Conservation (phyloP, 2,888 invertebrate genomes). For the Drosophila fungiperda region DNA sequence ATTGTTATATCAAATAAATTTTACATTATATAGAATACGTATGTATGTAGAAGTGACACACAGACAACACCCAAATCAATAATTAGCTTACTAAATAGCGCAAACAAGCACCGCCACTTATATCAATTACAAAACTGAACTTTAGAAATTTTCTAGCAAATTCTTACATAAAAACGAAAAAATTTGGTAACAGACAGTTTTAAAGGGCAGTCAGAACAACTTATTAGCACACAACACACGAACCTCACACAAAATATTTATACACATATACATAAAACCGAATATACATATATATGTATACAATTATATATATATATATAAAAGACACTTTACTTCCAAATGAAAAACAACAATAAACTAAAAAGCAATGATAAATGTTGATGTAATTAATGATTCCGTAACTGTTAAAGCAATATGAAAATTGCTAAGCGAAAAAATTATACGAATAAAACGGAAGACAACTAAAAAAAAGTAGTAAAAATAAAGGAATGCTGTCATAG, state of each 20-base stretch:
- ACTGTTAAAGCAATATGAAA: constrained; percentile 53
- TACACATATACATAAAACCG: constrained; percentile 45
- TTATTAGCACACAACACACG: constrained; percentile 68
- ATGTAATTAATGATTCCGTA: constrained; percentile 43
- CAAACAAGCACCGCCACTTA: constrained; percentile 71
- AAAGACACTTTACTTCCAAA: constrained; percentile 51
- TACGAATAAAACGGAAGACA: constrained; percentile 1
- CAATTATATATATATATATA: constrained; percentile 15
- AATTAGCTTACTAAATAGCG: constrained; percentile 44
- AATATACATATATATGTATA: constrained; percentile 2
- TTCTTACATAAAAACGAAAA: constrained; percentile 21
- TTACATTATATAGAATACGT: constrained; percentile 15
- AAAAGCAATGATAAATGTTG: constrained; percentile 53
- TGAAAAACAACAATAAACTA: constrained; percentile 22
- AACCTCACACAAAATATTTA: constrained; percentile 70
- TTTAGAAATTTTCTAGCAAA: constrained; percentile 46
- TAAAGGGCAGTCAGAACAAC: constrained; percentile 37
- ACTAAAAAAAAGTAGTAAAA: constrained; percentile 11
- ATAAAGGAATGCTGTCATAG: constrained; percentile 21
- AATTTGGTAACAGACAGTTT: constrained; percentile 35
- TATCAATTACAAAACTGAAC: constrained; percentile 65
- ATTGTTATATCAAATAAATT: constrained; percentile 39
- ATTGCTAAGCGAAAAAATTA: constrained; percentile 38
- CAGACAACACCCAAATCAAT: constrained; percentile 40
- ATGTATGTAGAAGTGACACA: constrained; percentile 38